A percentile compares a stretch with the other conserved stretches of the same genome.
These are phyloP conservation scores for Nebria ingens DNA, from an alignment of 1,140 invertebrate species.

Conservation along the genomic window DNA sequence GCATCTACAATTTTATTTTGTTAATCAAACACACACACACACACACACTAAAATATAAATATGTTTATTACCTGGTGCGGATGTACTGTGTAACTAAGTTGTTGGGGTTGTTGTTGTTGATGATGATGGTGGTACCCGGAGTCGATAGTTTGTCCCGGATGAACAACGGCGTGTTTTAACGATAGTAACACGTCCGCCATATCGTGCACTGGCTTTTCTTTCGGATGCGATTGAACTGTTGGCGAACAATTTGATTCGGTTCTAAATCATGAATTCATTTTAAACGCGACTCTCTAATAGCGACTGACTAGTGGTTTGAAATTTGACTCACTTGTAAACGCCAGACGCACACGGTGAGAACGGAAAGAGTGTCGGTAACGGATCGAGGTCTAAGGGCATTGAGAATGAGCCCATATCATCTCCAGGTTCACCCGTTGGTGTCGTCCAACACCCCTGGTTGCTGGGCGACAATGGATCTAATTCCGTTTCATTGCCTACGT, in stretches of 20 bases:
- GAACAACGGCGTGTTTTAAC: constrained; percentile 77
- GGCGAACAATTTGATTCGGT: background rate
- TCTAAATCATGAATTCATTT: background rate
- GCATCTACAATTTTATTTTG: constrained; percentile 14
- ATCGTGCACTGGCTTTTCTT: constrained; percentile 35
- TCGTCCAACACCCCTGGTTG: constrained; percentile 42
- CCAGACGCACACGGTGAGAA: constrained; percentile 56
- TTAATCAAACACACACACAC: constrained; percentile 11
- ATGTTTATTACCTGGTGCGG: constrained; percentile 33
- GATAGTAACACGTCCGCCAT: constrained; percentile 77
- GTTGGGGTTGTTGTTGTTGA: constrained; percentile 32
- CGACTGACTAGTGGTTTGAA: background rate
- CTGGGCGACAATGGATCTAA: constrained; percentile 21
- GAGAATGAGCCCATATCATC: constrained; percentile 76
- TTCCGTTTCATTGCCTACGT: background rate
- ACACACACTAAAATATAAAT: too few relatives aligned
- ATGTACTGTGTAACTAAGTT: constrained; percentile 41
- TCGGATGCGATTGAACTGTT: background rate
- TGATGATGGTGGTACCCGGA: constrained; percentile 12
- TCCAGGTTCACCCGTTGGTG: background rate
- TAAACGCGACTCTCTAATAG: background rate
- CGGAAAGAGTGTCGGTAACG: constrained; percentile 58
- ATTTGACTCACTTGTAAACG: constrained; percentile 55
- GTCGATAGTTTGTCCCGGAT: constrained; percentile 45
- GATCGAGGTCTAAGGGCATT: constrained; percentile 63